A percentile compares a stretch with the other conserved stretches of the same genome.
phyloP scores from a whole-genome alignment of 2,888 invertebrate genomes.

The Oligia fasciuncula region DNA sequence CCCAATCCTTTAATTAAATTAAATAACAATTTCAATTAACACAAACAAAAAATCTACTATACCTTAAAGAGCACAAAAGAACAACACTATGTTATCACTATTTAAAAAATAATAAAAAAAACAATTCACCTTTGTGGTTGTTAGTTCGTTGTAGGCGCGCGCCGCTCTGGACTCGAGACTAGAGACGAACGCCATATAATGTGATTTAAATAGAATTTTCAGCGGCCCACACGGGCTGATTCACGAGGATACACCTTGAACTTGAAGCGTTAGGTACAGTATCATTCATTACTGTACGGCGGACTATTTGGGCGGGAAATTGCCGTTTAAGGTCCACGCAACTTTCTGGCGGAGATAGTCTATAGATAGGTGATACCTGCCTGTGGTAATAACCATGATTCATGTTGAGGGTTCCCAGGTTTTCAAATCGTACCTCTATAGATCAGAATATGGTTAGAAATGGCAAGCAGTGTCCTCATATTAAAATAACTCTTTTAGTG shows the following conservation, averaged over 20 bases:
- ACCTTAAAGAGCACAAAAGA: slow-evolving; percentile 35
- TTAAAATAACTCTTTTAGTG: not conserved
- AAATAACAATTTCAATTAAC: not conserved
- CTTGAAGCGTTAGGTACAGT: slow-evolving; percentile 76
- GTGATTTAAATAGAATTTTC: slow-evolving; percentile 88
- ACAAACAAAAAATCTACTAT: slow-evolving; percentile 1
- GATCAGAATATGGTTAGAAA: not conserved
- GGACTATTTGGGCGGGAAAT: slow-evolving; percentile 34
- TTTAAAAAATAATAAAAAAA: slow-evolving; percentile 43
- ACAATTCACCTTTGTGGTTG: slow-evolving; percentile 69
- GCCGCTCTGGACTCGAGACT: slow-evolving; percentile 85
- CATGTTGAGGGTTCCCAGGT: not conserved
- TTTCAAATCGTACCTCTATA: not conserved
- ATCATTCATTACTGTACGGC: slow-evolving; percentile 56
- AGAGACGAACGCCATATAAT: slow-evolving; percentile 71
- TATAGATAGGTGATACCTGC: not conserved
- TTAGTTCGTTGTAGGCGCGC: slow-evolving; percentile 88
- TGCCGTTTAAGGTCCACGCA: slow-evolving; percentile 40
- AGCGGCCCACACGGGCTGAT: slow-evolving; percentile 85
- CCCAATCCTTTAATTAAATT: not conserved
- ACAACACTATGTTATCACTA: slow-evolving; percentile 21
- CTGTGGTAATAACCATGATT: slow-evolving; percentile 6
- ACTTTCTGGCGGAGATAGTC: not conserved
- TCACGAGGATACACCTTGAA: slow-evolving; percentile 87
- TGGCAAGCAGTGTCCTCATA: not conserved